Evolutionary conservation across 2,888 invertebrate species (phyloP), one percentile per base, ranked within the genome.

Genomic region (Tuberolachnus salignus): DNA sequence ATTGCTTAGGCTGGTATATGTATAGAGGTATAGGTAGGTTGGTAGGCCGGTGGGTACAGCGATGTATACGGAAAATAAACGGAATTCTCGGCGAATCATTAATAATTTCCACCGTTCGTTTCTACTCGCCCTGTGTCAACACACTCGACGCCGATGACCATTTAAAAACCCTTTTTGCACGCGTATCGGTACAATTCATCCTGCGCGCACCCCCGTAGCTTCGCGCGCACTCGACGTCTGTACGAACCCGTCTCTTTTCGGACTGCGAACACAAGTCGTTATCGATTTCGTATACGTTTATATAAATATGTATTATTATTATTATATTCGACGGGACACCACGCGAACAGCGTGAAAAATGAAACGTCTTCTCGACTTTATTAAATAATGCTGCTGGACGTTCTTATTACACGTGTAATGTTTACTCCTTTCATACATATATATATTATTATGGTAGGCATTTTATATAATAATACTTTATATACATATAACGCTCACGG

Each of bases 341-440:
- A 42, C 55, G 55, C 69, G 78, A 78, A 78, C 34, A 19, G 55
- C 55, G 55, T 78, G 78, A 78, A 78, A 78, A 78, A 78, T 78
- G 78, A 69, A 69, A 67, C 57, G 57, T 53, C 67, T 78, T 53
- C 67, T 78, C 51, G 78, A 78, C 78, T 78, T 78, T 78, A 78
- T 78, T 78, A 78, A 69, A 34, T 34, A 34, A 69, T 11, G 67
- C 49, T 66, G 69, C 78, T 21, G 57, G 67, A 67, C 75, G 59
- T 51, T 63, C 74, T 75, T 66, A 19, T 61, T 51, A 78, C 78
- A 69, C 78, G 78, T 78, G 78, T 78, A 67, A 78, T 78, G 78
- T 78, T 78, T 78, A 78, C 78, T 78, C 78, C 78, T 78, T 78
- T 78, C 67, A 67, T 55, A 34, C n/a, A n/a, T n/a, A n/a, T n/a